Conservation (phyloP, 2,113 vertebrate genomes). For the Prunella himalayana region DNA sequence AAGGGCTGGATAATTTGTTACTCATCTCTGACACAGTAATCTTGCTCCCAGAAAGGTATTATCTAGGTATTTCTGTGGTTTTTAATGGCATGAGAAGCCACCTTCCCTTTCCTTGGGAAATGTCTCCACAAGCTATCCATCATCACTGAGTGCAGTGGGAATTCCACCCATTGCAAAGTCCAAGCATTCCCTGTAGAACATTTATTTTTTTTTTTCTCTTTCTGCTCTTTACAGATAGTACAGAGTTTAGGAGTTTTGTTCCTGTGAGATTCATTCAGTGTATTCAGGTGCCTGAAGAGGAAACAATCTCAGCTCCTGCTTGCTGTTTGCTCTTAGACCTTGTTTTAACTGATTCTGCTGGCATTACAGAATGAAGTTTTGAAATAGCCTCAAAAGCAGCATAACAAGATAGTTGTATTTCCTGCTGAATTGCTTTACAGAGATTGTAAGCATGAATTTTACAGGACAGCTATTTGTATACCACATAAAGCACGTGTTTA, state of each 20-base stretch:
- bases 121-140: neutral
- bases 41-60: neutral
- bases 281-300: neutral
- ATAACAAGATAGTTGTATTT: conserved; percentile 53
- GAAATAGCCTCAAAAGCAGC: conserved; percentile 42
- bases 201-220: neutral
- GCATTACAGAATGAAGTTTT: conserved; percentile 20
- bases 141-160: neutral
- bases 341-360: conserved; percentile 8
- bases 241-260: neutral
- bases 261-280: neutral
- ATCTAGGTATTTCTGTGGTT: neutral
- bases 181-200: neutral
- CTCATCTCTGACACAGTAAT: neutral
- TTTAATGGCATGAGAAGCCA: neutral
- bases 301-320: neutral
- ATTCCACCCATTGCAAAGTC: neutral
- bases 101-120: neutral
- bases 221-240: neutral
- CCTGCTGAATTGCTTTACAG: conserved; percentile 59
- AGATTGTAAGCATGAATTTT: conserved; percentile 60
- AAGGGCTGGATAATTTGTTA: neutral
- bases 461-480: conserved; percentile 60
- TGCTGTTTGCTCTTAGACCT: neutral
- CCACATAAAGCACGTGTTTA: conserved; percentile 55